Percentiles rank a stretch among this genome's conserved stretches.
These are phyloP conservation scores for Timema podura DNA, from an alignment of 2,888 invertebrate genomes.

Conservation along the genomic window DNA sequence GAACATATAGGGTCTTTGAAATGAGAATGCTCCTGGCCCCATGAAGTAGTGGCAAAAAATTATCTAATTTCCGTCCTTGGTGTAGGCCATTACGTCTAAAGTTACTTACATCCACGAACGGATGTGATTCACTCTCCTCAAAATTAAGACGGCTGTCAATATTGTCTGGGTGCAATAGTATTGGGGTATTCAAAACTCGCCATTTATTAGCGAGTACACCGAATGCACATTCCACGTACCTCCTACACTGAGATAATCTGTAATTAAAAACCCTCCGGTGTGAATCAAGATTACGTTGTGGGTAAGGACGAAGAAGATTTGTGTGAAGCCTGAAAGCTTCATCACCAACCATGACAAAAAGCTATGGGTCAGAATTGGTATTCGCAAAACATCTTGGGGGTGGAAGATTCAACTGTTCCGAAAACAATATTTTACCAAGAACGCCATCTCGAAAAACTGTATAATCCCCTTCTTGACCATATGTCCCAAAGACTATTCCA, in stretches of 20 bases:
- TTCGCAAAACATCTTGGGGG: conserved; percentile 11
- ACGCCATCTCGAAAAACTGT: background rate
- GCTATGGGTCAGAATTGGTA: conserved; percentile 1
- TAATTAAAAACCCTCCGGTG: conserved; percentile 7
- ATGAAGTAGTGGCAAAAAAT: conserved; percentile 3
- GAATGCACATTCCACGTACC: conserved; percentile 8
- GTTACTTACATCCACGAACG: conserved; percentile 4
- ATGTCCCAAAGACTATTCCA: background rate
- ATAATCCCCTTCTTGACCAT: conserved; percentile 3
- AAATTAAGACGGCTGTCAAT: background rate
- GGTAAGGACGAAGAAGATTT: conserved; percentile 9
- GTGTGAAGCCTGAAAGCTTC: conserved; percentile 10
- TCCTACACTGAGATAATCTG: background rate
- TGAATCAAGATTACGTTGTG: conserved; percentile 4
- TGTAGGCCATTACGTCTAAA: conserved; percentile 1
- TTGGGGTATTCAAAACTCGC: background rate
- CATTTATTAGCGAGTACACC: conserved; percentile 10
- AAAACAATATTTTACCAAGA: conserved; percentile 9
- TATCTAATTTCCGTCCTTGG: background rate
- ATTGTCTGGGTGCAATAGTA: conserved; percentile 1
- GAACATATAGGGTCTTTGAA: conserved; percentile 4
- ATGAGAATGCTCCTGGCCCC: conserved; percentile 1
- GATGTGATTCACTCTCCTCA: conserved; percentile 10
- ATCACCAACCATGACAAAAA: conserved; percentile 16
- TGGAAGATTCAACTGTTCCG: background rate